These are phyloP conservation scores for Ciconia stormi DNA, from an alignment of 2,113 vertebrate species.

Conservation along the genomic window DNA sequence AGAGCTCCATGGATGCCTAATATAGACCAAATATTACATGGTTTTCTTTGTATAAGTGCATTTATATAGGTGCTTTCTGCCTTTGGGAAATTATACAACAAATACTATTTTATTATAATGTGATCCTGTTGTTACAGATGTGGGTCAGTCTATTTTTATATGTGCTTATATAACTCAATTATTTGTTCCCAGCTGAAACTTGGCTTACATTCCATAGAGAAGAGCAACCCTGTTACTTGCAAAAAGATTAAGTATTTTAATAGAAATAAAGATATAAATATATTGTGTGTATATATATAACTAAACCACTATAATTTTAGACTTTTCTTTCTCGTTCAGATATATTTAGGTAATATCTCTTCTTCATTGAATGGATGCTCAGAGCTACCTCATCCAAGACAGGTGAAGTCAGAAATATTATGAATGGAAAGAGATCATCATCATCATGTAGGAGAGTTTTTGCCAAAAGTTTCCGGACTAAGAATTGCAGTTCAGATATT, in stretches of 20 bases:
- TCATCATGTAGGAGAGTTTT: not conserved
- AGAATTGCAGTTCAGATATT: not conserved
- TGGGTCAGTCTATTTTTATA: constrained; percentile 55
- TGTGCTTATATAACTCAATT: constrained; percentile 35
- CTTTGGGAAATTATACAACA: constrained; percentile 4
- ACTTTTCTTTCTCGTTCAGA: not conserved
- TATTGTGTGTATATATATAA: too few species aligned
- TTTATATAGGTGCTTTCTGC: not conserved
- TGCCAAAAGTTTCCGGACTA: not conserved
- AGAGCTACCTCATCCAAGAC: not conserved
- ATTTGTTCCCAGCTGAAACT: constrained; percentile 44
- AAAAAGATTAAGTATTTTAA: not conserved
- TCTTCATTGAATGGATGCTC: not conserved
- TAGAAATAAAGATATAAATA: not conserved
- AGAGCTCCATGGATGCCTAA: not conserved
- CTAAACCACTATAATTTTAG: too few species aligned
- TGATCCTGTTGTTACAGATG: constrained; percentile 25
- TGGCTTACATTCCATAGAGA: constrained; percentile 11
- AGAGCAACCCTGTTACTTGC: not conserved
- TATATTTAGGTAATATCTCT: not conserved
- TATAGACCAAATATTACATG: not conserved
- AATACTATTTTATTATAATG: constrained; percentile 8
- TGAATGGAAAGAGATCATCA: not conserved
- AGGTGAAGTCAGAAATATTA: not conserved
- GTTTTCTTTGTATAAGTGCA: not conserved